These are phyloP conservation scores for Crotophaga sulcirostris DNA, from an alignment of 2,113 vertebrate genomes.

Conservation along the genomic window DNA sequence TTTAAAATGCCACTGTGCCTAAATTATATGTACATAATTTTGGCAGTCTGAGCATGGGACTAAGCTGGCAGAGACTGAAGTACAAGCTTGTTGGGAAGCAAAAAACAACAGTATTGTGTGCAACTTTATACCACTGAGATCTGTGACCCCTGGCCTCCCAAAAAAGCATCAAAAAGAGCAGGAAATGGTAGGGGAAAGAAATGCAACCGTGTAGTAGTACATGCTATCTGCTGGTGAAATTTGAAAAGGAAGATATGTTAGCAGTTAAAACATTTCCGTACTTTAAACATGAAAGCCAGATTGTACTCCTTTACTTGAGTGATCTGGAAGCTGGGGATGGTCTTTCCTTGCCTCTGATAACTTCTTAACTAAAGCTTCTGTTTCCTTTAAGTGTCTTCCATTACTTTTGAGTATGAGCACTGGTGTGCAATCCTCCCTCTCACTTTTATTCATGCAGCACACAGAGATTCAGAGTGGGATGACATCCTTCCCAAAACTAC, in stretches of 20 bases:
- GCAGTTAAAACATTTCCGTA: neutral
- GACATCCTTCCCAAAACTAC: neutral
- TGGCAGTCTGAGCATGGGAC: neutral
- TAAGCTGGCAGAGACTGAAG: neutral
- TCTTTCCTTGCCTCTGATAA: neutral
- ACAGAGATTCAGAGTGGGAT: neutral
- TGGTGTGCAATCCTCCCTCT: neutral
- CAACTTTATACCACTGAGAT: neutral
- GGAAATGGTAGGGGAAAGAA: neutral
- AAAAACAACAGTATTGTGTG: neutral
- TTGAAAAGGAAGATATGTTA: neutral
- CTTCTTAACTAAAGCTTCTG: neutral
- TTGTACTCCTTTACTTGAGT: neutral
- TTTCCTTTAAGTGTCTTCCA: neutral
- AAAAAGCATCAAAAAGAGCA: neutral
- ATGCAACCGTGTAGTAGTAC: neutral
- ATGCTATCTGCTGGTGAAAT: neutral
- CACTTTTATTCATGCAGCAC: neutral
- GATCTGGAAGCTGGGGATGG: neutral
- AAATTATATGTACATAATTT: neutral
- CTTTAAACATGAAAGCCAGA: neutral
- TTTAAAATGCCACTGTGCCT: neutral
- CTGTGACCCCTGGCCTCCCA: neutral
- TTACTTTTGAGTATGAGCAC: neutral
- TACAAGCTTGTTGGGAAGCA: neutral